Evolutionary conservation across 1,140 invertebrate species (phyloP), one percentile per base, ranked within the genome.

Genomic region (Callitettix versicolor): DNA sequence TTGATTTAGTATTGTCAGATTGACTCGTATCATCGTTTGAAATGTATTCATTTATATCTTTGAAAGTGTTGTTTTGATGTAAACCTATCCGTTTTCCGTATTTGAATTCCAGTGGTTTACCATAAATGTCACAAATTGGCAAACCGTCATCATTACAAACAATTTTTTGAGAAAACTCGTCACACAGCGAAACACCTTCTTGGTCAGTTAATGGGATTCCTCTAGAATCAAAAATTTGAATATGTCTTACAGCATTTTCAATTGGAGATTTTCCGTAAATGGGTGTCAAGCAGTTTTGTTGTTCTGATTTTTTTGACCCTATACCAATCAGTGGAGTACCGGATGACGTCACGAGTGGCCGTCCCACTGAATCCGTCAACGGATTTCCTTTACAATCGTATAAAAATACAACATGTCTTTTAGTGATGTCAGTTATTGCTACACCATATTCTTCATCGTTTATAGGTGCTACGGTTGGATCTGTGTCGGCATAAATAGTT

Each of bases 321-420:
- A 51, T 51, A 3, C 48, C 48, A 30, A 51, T 3, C 48, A 51
- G 34, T 11, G 22, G 30, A n/a, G 2, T 38, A 14, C 48, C 48
- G 2, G 48, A 51, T 18, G 30, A 30, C 2, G 15, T 33, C 5
- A 38, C 12, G 7, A 51, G 33, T 3, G 48, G 48, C 14, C 48
- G 18, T 36, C 48, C 48, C 12, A 51, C 34, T 14, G 3, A 38
- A 20, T 51, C 48, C 2, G 48, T 51, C 34, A 51, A 17, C 6
- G 48, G 48, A 26, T 51, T 30, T n/a, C 48, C 48, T 14, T 36
- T 51, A 51, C 36, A 36, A 26, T 51, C 48, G 20, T 51, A 51
- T 6, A 51, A 17, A 20, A 51, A 51, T 2, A 51, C 30, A 18
- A 51, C 21, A 34, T 51, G 30, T 20, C 18, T 26, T 20, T 38